Evolutionary conservation across 2,113 vertebrate genomes (phyloP), one percentile per base, ranked within the genome.

Genomic region (Phaetusa simplex): DNA sequence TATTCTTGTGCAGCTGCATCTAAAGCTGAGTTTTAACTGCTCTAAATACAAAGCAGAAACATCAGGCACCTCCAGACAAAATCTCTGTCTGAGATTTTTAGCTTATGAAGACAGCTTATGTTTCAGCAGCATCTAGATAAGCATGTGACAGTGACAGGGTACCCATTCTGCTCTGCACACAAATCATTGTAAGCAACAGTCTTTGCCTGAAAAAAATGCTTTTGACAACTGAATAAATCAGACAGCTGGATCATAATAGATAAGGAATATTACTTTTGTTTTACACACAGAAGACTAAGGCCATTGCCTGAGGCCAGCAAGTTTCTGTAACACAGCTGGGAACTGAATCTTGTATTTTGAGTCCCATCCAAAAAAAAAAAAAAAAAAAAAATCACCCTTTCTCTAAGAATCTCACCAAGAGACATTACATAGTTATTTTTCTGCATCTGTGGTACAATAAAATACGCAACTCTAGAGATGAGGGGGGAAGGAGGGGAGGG

Each of bases 191-290:
- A 72, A 92, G 66, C 62, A 85, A 62, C 72, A 87, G 66, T 11
- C 52, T 66, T 71, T 38, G n/a, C 47, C 49, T 90, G 65, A 66
- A 93, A 93, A 95, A 88, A 43, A 14, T 7, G n/a, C 18, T 52
- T 95, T 11, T 88, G 82, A 92, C 49, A 90, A 90, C 70, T 42
- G 56, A 95, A 88, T 93, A 90, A 90, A 93, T 93, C 82, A 96
- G 92, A 69, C 34, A 92, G 56, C 5, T 2, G 12, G 53, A 96
- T 72, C 58, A 67, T 69, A 86, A 85, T 1, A 80, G 74, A 77
- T 86, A 86, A 43, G 43, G 67, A 85, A 82, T 90, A 82, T 88
- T 79, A 71, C 17, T 76, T 64, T 86, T 93, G 62, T 90, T 95
- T 88, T 92, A 90, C 71, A 90, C 79, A 56, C 0, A 0, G 34